These are phyloP conservation scores for Alouatta palliata DNA, from an alignment of 2,113 vertebrate species.

Conservation along the genomic window DNA sequence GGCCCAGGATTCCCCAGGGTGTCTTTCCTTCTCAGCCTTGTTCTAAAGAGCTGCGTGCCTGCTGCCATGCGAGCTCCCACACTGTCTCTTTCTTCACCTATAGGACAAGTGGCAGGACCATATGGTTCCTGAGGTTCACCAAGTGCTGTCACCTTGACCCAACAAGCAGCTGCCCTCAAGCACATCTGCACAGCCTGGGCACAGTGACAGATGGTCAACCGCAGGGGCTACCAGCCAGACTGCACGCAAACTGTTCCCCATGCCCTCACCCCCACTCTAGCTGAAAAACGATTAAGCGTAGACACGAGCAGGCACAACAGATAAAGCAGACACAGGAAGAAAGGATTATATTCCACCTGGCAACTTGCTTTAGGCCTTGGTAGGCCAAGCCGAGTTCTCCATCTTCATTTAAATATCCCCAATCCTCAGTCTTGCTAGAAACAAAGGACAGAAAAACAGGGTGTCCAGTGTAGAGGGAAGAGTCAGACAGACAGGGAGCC, in stretches of 20 bases:
- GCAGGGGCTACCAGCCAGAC: neutral
- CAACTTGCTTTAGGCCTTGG: slow-evolving; percentile 96
- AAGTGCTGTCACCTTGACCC: neutral
- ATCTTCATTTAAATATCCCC: slow-evolving; percentile 95
- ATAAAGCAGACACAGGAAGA: slow-evolving; percentile 22
- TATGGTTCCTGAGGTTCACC: neutral
- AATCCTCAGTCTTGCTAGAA: slow-evolving; percentile 93
- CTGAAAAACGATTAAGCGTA: neutral
- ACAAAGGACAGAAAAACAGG: slow-evolving; percentile 81
- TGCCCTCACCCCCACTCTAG: neutral
- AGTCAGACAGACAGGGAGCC: slow-evolving; percentile 73
- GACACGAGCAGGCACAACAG: neutral
- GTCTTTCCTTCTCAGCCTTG: neutral
- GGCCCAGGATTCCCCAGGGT: neutral
- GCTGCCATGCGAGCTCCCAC: rapidly evolving
- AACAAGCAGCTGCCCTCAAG: neutral
- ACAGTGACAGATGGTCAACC: rapidly evolving
- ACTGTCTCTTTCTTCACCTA: rapidly evolving
- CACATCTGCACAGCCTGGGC: neutral
- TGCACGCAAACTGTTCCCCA: rapidly evolving
- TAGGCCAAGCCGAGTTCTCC: slow-evolving; percentile 96
- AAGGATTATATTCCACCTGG: slow-evolving; percentile 87
- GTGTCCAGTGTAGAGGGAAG: slow-evolving; percentile 72
- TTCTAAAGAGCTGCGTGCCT: neutral
- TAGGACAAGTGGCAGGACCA: neutral